phyloP scores from a whole-genome alignment of 2,113 vertebrate species.

The Orthonyx spaldingii region DNA sequence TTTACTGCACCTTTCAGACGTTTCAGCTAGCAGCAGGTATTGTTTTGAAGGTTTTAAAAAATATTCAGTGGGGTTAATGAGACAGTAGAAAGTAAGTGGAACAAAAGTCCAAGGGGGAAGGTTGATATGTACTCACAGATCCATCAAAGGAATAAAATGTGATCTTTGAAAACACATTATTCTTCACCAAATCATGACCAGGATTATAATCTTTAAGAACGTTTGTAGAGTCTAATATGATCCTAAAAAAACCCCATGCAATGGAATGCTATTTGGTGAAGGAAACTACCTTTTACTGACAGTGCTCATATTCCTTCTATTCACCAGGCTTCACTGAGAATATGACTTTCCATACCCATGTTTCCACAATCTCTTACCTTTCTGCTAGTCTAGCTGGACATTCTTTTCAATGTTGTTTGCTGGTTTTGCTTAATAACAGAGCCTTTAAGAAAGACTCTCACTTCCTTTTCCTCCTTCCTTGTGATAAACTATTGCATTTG shows the following conservation, averaged over 20 bases:
- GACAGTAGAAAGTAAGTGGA: background rate
- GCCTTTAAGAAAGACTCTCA: background rate
- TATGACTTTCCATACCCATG: background rate
- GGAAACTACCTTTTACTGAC: background rate
- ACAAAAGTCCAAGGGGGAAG: background rate
- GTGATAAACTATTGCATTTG: background rate
- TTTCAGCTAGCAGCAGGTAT: background rate
- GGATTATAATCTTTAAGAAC: background rate
- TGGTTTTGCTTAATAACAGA: background rate
- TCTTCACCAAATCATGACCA: background rate
- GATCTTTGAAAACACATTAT: background rate
- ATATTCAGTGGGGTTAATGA: background rate
- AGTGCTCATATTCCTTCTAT: background rate
- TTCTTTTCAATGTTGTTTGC: background rate
- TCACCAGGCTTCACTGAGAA: background rate
- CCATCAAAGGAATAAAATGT: background rate
- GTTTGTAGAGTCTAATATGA: background rate
- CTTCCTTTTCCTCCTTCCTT: background rate
- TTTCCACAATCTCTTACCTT: background rate
- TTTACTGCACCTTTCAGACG: background rate
- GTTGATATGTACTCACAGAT: background rate
- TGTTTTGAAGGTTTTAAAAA: background rate
- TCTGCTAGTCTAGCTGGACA: background rate
- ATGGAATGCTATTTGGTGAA: background rate
- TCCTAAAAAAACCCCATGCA: background rate